phyloP scores from a whole-genome alignment of 2,888 invertebrate species.

The Lobophora halterata region DNA sequence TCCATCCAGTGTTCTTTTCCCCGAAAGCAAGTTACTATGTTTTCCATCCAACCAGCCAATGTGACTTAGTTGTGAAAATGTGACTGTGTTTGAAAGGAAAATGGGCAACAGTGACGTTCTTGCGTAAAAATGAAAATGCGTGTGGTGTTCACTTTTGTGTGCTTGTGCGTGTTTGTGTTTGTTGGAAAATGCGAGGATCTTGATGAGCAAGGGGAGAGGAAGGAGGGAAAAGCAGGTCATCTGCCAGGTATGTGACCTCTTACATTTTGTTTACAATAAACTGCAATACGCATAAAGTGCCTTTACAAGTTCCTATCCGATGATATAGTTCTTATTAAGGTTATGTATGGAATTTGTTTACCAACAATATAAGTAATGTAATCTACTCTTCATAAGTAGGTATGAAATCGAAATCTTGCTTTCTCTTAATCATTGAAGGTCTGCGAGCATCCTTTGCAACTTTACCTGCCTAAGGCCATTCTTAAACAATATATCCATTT shows the following conservation, averaged over 20 bases:
- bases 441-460: too few species aligned
- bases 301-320: too few species aligned
- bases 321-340: too few species aligned
- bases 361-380: too few species aligned
- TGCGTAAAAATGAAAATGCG: constrained; percentile 65
- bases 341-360: too few species aligned
- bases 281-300: too few species aligned
- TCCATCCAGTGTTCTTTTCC: constrained; percentile 33
- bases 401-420: too few species aligned
- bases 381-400: too few species aligned
- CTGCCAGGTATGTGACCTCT: constrained; percentile 53
- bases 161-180: constrained; percentile 61
- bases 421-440: too few species aligned
- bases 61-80: constrained; percentile 64
- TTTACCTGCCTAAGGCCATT: too few species aligned
- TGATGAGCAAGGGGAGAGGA: constrained; percentile 55
- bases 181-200: constrained; percentile 56
- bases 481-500: too few species aligned
- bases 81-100: constrained; percentile 72
- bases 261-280: constrained; percentile 10
- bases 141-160: constrained; percentile 66
- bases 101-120: constrained; percentile 48
- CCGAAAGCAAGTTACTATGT: constrained; percentile 35
- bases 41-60: constrained; percentile 37
- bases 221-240: constrained; percentile 51